Percentiles rank a stretch among this genome's conserved stretches.
phyloP scores from a whole-genome alignment of 2,113 vertebrate species.

The Pelodiscus sinensis region DNA sequence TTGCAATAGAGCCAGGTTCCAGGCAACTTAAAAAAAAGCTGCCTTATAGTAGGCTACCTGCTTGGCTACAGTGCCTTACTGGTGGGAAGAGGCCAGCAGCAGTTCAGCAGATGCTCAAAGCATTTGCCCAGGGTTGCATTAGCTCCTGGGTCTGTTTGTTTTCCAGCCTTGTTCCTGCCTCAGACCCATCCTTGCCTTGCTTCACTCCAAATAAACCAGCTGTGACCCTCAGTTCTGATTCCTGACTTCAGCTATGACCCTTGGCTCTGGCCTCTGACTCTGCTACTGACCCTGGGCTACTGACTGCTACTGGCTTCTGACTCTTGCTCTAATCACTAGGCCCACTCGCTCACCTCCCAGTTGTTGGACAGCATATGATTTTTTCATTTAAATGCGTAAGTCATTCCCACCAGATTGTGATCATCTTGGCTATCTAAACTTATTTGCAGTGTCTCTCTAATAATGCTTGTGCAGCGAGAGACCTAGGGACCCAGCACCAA shows the following conservation, averaged over 20 bases:
- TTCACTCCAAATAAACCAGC: neutral
- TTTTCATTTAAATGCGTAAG: neutral
- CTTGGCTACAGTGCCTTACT: too few species aligned
- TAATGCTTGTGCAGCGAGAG: neutral
- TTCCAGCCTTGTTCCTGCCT: neutral
- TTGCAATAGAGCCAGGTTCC: neutral
- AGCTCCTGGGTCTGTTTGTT: neutral
- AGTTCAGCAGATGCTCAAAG: neutral
- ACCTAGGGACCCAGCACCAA: neutral
- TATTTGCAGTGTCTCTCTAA: neutral
- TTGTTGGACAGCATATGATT: rapidly evolving
- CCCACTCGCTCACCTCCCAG: neutral
- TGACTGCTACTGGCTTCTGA: neutral
- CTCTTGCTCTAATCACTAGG: neutral
- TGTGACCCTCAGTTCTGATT: neutral
- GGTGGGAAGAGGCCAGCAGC: neutral
- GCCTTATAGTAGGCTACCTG: neutral
- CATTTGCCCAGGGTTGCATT: neutral
- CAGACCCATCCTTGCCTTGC: neutral
- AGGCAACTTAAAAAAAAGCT: neutral
- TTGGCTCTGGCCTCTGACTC: neutral
- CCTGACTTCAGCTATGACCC: neutral
- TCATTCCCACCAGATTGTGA: neutral
- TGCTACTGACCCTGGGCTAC: neutral
- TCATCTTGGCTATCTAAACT: neutral